Base-by-base conservation (phyloP, 1,140 invertebrate species). In the Scaptomyza hsui region DNA sequence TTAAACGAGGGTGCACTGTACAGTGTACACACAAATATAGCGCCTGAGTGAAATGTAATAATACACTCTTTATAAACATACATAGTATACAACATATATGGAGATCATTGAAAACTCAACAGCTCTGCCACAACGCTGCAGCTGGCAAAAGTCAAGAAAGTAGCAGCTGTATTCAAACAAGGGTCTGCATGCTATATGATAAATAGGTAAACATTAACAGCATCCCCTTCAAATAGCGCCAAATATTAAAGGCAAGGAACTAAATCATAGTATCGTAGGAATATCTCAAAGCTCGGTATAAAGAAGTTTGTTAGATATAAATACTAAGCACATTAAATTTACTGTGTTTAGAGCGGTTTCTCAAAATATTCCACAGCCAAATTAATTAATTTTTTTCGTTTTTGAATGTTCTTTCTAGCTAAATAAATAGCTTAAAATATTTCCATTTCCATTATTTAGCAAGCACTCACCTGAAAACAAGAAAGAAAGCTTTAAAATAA, bases 21-120 rank as follows among this genome's bases (percentile, higher is more conserved):
- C 52, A 55, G 18, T 41, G 39, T 41, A 57, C 64, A 57, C 64
- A 59, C 61, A 65, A 75, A 71, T 71, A 71, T 42, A 60, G 60
- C 53, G 26, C 19, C 24, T 53, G 44, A 49, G 18, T 52, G 21
- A 71, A 71, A 52, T 74, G 60, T 63, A 71, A 71, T 74, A 57
- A 70, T 56, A 70, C 45, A 49, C 41, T 37, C n/a, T 37, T 18
- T 2, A 29, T 29, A 29, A 29, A 29, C 26, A 29, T 29, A 9
- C 1, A 29, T n/a, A n/a, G n/a, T n/a, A n/a, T n/a, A n/a, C n/a
- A 29, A 29, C 44, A 10, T 47, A 35, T 42, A n/a, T 18, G 19
- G 21, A 61, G 15, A 39, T 45, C 19, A 39, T 21, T 9, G 16
- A 18, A 60, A 35, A 24, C 24, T 26, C 21, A 7, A n/a, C 24